Percentiles rank a stretch among this genome's conserved stretches.
phyloP scores from a whole-genome alignment of 1,140 invertebrate species.

The Venturia canescens region DNA sequence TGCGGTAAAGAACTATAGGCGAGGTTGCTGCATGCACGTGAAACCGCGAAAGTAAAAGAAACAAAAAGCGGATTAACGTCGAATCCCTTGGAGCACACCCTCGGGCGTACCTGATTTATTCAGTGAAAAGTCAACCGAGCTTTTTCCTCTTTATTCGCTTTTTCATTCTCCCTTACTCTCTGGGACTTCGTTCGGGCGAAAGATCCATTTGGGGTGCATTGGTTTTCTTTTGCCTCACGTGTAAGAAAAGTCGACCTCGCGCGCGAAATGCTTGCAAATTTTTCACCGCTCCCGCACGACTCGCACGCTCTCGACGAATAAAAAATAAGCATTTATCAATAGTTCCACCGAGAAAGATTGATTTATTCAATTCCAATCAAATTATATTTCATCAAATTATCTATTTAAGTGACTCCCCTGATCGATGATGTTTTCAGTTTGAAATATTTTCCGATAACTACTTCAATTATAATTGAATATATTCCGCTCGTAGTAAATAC shows the following conservation, averaged over 20 bases:
- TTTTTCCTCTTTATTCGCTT: slow-evolving; percentile 13
- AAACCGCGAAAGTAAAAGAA: not conserved
- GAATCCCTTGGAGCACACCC: slow-evolving; percentile 3
- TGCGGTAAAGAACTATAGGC: not conserved
- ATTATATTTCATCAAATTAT: not conserved
- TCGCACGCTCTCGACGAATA: slow-evolving; percentile 18
- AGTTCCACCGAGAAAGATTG: slow-evolving; percentile 1
- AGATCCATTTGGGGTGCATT: not conserved
- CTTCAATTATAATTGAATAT: not conserved
- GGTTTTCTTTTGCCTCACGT: slow-evolving; percentile 4
- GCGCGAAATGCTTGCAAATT: slow-evolving; percentile 23
- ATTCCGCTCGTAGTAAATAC: not conserved
- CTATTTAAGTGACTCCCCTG: not conserved
- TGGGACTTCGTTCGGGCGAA: not conserved
- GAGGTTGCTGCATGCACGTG: not conserved
- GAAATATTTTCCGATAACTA: no score
- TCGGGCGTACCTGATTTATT: slow-evolving; percentile 23
- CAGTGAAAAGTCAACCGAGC: slow-evolving; percentile 22
- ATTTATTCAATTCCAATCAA: slow-evolving; percentile 19
- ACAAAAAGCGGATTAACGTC: slow-evolving; percentile 24
- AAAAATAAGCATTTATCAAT: slow-evolving; percentile 19
- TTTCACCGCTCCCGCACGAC: slow-evolving; percentile 5
- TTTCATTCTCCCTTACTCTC: slow-evolving; percentile 19
- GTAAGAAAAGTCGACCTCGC: not conserved
- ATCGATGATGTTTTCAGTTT: not conserved